phyloP scores from a whole-genome alignment of 2,888 invertebrate genomes.

The Anagyrus pseudococci region DNA sequence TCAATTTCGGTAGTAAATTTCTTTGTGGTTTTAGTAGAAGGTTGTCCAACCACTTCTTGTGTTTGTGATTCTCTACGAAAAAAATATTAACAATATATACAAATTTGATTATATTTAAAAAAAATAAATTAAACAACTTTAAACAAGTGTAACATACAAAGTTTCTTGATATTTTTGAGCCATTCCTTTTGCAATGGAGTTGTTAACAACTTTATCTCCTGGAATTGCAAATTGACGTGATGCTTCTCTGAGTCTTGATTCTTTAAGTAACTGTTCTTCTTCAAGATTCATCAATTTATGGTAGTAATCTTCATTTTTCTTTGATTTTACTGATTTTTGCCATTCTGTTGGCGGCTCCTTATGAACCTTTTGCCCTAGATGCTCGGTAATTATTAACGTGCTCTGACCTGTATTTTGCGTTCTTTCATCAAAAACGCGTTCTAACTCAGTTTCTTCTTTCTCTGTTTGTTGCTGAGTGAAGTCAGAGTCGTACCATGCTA shows the following conservation, averaged over 20 bases:
- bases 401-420: constrained; percentile 74
- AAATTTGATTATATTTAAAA: constrained; percentile 8
- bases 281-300: constrained; percentile 82
- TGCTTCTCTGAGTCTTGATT: constrained; percentile 78
- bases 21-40: constrained; percentile 58
- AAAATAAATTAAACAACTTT: constrained; percentile 5
- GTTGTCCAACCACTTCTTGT: constrained; percentile 63
- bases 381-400: constrained; percentile 66
- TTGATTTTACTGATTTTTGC: constrained; percentile 82
- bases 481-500: constrained; percentile 93
- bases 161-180: constrained; percentile 84
- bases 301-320: constrained; percentile 85
- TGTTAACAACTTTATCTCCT: constrained; percentile 79
- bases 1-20: constrained; percentile 57
- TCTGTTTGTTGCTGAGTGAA: constrained; percentile 84
- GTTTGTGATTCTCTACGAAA: constrained; percentile 66
- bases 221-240: constrained; percentile 85
- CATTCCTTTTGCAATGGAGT: constrained; percentile 84
- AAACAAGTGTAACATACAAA: too few relatives aligned
- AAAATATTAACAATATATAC: too few relatives aligned
- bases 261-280: constrained; percentile 84
- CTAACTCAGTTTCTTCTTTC: constrained; percentile 83
- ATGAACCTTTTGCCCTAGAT: constrained; percentile 68
- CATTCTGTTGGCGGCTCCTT: constrained; percentile 83
- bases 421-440: constrained; percentile 87